phyloP scores from a whole-genome alignment of 2,888 invertebrate species.

The Rhagonycha lutea region DNA sequence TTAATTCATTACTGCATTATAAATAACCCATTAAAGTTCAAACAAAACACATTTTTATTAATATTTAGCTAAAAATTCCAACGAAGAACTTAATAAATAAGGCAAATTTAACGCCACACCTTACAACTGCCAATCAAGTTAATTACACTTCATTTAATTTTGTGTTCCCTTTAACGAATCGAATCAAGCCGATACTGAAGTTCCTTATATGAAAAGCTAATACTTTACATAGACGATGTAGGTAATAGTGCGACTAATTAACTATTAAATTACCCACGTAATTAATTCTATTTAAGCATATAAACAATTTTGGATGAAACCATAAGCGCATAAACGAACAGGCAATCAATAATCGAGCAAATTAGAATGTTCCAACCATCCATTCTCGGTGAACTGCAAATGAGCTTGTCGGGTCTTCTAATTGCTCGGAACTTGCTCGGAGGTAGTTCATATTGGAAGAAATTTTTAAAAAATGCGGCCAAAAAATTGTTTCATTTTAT shows the following conservation, averaged over 20 bases:
- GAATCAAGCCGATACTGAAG: neutral
- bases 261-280: neutral
- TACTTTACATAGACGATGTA: neutral
- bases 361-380: neutral
- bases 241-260: slow-evolving; percentile 2
- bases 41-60: neutral
- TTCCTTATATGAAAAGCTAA: neutral
- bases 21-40: neutral
- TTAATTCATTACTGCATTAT: neutral
- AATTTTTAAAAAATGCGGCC: too few species aligned
- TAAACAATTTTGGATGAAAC: neutral
- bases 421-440: too few species aligned
- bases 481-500: neutral
- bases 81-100: neutral
- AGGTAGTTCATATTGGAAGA: too few species aligned
- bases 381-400: too few species aligned
- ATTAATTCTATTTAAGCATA: slow-evolving; percentile 2
- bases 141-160: neutral
- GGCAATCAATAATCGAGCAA: neutral
- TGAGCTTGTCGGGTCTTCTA: too few species aligned
- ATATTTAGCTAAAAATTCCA: neutral
- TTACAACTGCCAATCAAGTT: neutral
- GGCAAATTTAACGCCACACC: neutral
- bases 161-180: neutral
- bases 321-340: neutral